A percentile compares a stretch with the other conserved stretches of the same genome.
Evolutionary conservation across 2,888 invertebrate species (phyloP).

Genomic region (Heliconius charithonia): DNA sequence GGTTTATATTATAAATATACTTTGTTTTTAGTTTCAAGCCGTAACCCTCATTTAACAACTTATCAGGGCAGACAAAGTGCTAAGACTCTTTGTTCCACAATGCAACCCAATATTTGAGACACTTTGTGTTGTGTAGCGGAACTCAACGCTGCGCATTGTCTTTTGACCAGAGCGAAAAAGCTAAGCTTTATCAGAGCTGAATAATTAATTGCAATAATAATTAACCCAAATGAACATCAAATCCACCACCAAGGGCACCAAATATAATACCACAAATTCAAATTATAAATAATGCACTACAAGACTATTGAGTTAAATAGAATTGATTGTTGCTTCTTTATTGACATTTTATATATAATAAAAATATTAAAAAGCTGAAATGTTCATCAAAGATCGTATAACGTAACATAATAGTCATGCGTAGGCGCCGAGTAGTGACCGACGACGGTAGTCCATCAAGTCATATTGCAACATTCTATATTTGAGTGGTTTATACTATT

Average conservation of each 20-base stretch:
- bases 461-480: conserved; percentile 30
- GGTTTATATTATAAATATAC: not conserved
- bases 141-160: too few relatives aligned
- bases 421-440: conserved; percentile 42
- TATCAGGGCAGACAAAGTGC: too few relatives aligned
- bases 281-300: not conserved
- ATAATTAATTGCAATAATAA: too few relatives aligned
- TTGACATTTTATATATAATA: not conserved
- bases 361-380: conserved; percentile 8
- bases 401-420: conserved; percentile 23
- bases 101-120: too few relatives aligned
- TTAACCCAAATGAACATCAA: not conserved
- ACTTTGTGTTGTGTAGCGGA: too few relatives aligned
- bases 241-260: not conserved
- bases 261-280: not conserved
- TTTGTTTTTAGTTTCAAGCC: not conserved
- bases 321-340: not conserved
- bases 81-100: too few relatives aligned
- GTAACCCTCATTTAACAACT: too few relatives aligned
- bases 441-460: conserved; percentile 30
- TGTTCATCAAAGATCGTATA: conserved; percentile 17
- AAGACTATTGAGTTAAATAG: not conserved
- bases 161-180: too few relatives aligned
- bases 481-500: conserved; percentile 23
- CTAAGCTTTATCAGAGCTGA: too few relatives aligned